Conservation (phyloP, 2,113 vertebrate genomes). For the Xenus cinereus region DNA sequence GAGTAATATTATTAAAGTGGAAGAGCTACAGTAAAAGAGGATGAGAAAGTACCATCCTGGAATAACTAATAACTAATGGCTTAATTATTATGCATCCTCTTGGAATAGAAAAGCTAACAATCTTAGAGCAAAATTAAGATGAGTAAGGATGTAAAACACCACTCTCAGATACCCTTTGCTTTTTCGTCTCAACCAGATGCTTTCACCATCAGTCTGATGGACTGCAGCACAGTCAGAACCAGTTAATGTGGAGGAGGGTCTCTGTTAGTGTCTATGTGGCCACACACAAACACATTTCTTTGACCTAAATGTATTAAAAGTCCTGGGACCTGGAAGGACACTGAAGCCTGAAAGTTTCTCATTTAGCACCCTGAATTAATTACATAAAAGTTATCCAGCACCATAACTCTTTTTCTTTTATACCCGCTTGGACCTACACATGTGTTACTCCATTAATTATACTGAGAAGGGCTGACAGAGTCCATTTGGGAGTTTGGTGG, state of each 20-base stretch:
- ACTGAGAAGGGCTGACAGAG: background rate
- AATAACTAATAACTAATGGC: background rate
- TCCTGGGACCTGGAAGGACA: background rate
- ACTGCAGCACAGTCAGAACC: background rate
- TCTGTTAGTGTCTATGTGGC: background rate
- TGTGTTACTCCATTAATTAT: background rate
- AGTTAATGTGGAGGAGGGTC: background rate
- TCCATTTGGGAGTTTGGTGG: background rate
- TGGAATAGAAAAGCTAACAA: background rate
- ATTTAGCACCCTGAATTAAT: background rate
- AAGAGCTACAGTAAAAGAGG: background rate
- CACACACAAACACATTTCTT: background rate
- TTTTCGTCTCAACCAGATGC: background rate
- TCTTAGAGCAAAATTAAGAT: background rate
- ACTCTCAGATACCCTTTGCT: background rate
- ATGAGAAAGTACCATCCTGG: background rate
- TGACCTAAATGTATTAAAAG: background rate
- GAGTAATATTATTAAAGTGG: background rate
- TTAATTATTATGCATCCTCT: background rate
- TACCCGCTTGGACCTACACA: background rate
- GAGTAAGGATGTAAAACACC: background rate
- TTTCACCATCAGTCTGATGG: background rate
- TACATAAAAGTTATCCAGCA: background rate
- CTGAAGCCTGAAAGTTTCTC: background rate
- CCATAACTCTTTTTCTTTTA: background rate